phyloP scores from a whole-genome alignment of 1,140 invertebrate species.

The Bombus difficillimus region DNA sequence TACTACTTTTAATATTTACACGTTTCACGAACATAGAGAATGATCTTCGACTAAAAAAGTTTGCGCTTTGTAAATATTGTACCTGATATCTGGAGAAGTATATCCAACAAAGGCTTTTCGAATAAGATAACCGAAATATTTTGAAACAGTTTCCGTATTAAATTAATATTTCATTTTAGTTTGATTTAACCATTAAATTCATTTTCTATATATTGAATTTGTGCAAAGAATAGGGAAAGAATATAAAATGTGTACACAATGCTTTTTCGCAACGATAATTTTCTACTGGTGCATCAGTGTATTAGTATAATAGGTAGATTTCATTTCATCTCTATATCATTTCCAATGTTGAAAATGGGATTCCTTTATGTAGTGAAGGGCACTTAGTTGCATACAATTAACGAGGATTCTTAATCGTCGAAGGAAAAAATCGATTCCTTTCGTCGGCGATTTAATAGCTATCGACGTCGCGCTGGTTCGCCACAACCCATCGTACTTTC shows the following conservation, averaged over 20 bases:
- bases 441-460: conserved; percentile 3
- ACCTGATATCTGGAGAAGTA: background rate
- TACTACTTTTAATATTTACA: background rate
- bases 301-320: background rate
- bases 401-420: conserved; percentile 20
- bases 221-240: no score
- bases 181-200: no score
- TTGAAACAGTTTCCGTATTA: no score
- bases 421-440: conserved; percentile 6
- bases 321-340: background rate
- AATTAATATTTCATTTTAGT: no score
- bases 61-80: background rate
- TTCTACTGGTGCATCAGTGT: background rate
- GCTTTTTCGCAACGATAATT: background rate
- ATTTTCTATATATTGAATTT: no score
- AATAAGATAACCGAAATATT: background rate
- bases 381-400: conserved; percentile 28
- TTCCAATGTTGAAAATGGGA: background rate
- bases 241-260: no score
- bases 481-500: conserved; percentile 15
- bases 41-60: background rate
- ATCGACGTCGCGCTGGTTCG: background rate
- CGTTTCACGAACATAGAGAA: background rate
- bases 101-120: background rate
- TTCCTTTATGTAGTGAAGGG: background rate